Percentiles rank a stretch among this genome's conserved stretches.
phyloP scores from a whole-genome alignment of 2,797 vertebrate species.

The Scleropages formosus region DNA sequence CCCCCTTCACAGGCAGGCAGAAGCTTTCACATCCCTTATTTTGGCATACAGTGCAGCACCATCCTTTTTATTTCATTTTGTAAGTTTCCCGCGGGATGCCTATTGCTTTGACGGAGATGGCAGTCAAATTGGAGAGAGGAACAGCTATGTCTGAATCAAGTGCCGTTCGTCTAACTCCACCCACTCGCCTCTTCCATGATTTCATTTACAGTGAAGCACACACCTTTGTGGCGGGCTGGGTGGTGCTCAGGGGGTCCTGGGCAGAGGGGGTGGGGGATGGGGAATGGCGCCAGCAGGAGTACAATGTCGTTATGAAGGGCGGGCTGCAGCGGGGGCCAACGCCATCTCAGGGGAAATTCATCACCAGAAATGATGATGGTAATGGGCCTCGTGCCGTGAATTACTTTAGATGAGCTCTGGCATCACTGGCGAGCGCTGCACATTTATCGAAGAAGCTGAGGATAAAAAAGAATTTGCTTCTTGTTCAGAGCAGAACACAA shows the following conservation, averaged over 20 bases:
- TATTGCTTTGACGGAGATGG: slow-evolving; percentile 41
- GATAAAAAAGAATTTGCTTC: slow-evolving; percentile 13
- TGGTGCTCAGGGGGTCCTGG: slow-evolving; percentile 49
- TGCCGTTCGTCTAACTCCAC: neutral
- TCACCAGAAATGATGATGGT: slow-evolving; percentile 78
- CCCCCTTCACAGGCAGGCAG: slow-evolving; percentile 50
- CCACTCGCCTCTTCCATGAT: slow-evolving; percentile 20
- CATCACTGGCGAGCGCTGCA: slow-evolving; percentile 68
- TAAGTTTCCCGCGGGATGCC: slow-evolving; percentile 37
- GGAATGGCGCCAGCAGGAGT: slow-evolving; percentile 82
- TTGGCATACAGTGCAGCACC: neutral
- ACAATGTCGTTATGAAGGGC: slow-evolving; percentile 85
- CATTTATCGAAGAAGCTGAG: slow-evolving; percentile 60
- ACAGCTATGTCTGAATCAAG: slow-evolving; percentile 20
- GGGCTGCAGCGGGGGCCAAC: slow-evolving; percentile 72
- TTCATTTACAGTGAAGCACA: slow-evolving; percentile 36
- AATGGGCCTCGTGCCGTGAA: slow-evolving; percentile 84
- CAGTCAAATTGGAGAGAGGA: slow-evolving; percentile 35
- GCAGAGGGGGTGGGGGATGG: slow-evolving; percentile 62
- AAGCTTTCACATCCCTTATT: slow-evolving; percentile 49
- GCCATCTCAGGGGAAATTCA: slow-evolving; percentile 79
- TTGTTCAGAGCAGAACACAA: slow-evolving; percentile 3
- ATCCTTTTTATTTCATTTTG: slow-evolving; percentile 35
- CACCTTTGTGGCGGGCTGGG: slow-evolving; percentile 46
- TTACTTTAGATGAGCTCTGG: slow-evolving; percentile 75